Conservation (phyloP, 2,888 invertebrate genomes). For the Drosophila robusta region DNA sequence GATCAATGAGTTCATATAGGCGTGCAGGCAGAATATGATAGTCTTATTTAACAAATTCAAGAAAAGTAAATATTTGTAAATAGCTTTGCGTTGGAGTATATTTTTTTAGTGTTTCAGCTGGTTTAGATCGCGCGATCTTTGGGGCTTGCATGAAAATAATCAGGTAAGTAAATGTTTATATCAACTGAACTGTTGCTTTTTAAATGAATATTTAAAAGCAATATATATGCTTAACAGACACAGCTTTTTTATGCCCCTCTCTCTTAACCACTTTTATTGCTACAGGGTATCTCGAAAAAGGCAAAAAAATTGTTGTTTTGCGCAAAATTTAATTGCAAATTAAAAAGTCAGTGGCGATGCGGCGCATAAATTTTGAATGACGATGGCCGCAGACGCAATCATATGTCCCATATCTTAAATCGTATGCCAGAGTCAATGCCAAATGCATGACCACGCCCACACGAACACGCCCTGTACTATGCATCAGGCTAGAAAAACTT, state of each 20-base stretch:
- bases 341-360: conserved; percentile 45
- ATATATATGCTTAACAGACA: too few relatives aligned
- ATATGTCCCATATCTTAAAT: conserved; percentile 48
- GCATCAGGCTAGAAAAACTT: conserved; percentile 37
- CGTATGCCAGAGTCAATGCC: conserved; percentile 39
- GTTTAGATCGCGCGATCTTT: too few relatives aligned
- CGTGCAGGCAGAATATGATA: too few relatives aligned
- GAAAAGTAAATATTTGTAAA: too few relatives aligned
- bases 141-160: too few relatives aligned
- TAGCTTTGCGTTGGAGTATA: too few relatives aligned
- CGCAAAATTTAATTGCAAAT: conserved; percentile 58
- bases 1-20: not conserved
- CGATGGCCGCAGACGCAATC: conserved; percentile 18
- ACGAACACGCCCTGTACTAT: conserved; percentile 7
- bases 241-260: too few relatives aligned
- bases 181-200: too few relatives aligned
- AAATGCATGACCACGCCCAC: conserved; percentile 57
- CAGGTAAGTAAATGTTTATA: too few relatives aligned
- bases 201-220: too few relatives aligned
- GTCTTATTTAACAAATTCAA: too few relatives aligned
- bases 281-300: conserved; percentile 38
- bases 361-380: conserved; percentile 51
- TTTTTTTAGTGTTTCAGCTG: too few relatives aligned
- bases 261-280: not conserved
- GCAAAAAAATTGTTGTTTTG: conserved; percentile 11